Base-by-base conservation (phyloP, 1,140 invertebrate genomes). In the Latrodectus geometricus region DNA sequence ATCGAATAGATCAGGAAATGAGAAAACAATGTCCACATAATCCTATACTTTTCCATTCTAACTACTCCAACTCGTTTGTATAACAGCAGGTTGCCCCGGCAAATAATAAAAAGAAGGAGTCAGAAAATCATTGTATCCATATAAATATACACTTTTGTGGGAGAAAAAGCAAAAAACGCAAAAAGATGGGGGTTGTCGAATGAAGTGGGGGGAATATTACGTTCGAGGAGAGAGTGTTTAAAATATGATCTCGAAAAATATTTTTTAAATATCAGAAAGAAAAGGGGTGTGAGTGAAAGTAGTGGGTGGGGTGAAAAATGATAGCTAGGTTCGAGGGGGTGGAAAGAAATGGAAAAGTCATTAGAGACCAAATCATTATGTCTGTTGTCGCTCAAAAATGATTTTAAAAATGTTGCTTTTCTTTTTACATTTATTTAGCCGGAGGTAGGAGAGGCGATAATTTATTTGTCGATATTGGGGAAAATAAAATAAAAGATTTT, bases 301-400 rank as follows among this genome's bases (percentile, higher is more conserved):
- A 61, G 54, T 14, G 8, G 17, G 17, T 17, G 11, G 54, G 54
- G 54, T 61, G 54, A 61, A 61, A 61, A 17, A 61, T 61, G 54
- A 61, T 61, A 15, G 54, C 35, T 35, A 5, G 35, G 5, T 35
- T 35, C n/a, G 74, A 23, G 21, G 74, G 17, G 49, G 21, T 35
- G 35, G 35, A 35, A 35, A 35, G 35, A 50, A 35, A 74, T n/a
- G 65, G 68, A 81, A 52, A 73, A 82, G 52, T 82, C 80, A 68
- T 82, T 82, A 82, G 73, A 74, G 80, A 74, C 80, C 61, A 82
- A 82, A 82, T 82, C 80, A 82, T 82, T 82, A 82, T 82, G 80
- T 82, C 80, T 73, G 69, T 48, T 65, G 69, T 56, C 52, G 69
- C 17, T 73, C 70, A 74, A 82, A 74, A 82, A 74, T 54, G 70